Base-by-base conservation (phyloP, 2,113 vertebrate genomes). In the Pandion haliaetus region DNA sequence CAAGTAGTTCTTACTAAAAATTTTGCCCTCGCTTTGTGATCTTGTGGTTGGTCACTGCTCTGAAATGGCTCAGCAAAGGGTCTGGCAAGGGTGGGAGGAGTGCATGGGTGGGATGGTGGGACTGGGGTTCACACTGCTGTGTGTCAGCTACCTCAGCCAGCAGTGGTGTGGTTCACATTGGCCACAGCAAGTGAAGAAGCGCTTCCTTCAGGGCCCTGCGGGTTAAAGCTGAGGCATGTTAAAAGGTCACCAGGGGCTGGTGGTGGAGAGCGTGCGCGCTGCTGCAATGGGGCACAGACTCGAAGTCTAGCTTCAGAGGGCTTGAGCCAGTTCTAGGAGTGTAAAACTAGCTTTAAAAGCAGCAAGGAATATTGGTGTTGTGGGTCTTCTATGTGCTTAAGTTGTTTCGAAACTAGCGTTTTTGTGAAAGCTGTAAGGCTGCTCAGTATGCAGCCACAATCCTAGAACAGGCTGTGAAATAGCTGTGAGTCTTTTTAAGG, bases 121-220 rank as follows among this genome's bases (percentile, higher is more conserved):
- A 6, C 28, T 14, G 17, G 49, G n/a, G 3, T 19, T 25, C 32
- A 3, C 31, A 8, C 14, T 4, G 0, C 26, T 38, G 32, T 11
- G 17, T 28, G 2, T 25, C 28, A 21, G 23, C 31, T 24, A 5
- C 32, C 20, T 62, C 47, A 34, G 0, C 47, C 70, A 31, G 18
- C 78, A 50, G 65, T 6, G 4, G 11, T 4, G 32, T 5, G 65
- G 72, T 10, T 65, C n/a, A 3, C 8, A n/a, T 38, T 61, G 49
- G 24, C 57, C 26, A 9, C 61, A 28, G 76, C 76, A 50, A 31
- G 57, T 6, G 44, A 38, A 47, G 2, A 4, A 54, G 47, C 26
- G 57, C n/a, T 77, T 55, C 42, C 28, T 34, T 50, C 54, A 16
- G 54, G 49, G n/a, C 44, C 66, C 38, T 2, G 0, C 0, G 2